Percentiles rank a stretch among this genome's conserved stretches.
Conservation (phyloP, 1,140 invertebrate species). For the Polyergus mexicanus region DNA sequence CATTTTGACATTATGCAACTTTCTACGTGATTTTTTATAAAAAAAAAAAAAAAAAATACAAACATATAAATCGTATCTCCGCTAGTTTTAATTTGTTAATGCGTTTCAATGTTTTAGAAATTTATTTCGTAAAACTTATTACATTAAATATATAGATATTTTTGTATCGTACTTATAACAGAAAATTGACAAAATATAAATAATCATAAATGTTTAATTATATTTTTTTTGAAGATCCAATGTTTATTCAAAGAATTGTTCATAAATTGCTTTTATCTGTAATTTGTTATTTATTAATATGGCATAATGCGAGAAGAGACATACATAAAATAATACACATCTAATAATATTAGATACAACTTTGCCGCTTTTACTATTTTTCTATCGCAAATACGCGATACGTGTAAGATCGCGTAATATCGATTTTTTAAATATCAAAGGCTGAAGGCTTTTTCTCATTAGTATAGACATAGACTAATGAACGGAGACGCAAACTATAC, state of each 20-base stretch:
- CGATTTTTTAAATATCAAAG: constrained; percentile 55
- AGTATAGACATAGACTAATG: not conserved
- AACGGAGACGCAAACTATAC: not conserved
- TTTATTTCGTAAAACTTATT: too few relatives aligned
- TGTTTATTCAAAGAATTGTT: not conserved
- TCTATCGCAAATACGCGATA: not conserved
- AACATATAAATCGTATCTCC: not conserved
- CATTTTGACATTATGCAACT: not conserved
- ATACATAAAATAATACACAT: not conserved
- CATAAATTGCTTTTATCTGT: too few relatives aligned
- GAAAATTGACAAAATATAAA: not conserved
- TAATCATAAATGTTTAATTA: not conserved
- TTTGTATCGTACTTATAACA: too few relatives aligned
- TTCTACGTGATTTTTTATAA: not conserved
- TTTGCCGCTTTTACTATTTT: not conserved
- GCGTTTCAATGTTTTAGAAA: not conserved
- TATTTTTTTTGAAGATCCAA: not conserved
- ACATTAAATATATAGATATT: too few relatives aligned
- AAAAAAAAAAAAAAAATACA: not conserved
- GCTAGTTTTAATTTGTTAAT: not conserved
- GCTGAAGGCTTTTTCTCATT: not conserved
- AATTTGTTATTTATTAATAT: not conserved
- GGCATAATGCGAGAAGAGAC: not conserved
- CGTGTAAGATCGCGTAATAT: not conserved
- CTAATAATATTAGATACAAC: not conserved